A percentile compares a stretch with the other conserved stretches of the same genome.
These are phyloP conservation scores for Nothobranchius furzeri DNA, from an alignment of 2,113 vertebrate species.

Conservation along the genomic window DNA sequence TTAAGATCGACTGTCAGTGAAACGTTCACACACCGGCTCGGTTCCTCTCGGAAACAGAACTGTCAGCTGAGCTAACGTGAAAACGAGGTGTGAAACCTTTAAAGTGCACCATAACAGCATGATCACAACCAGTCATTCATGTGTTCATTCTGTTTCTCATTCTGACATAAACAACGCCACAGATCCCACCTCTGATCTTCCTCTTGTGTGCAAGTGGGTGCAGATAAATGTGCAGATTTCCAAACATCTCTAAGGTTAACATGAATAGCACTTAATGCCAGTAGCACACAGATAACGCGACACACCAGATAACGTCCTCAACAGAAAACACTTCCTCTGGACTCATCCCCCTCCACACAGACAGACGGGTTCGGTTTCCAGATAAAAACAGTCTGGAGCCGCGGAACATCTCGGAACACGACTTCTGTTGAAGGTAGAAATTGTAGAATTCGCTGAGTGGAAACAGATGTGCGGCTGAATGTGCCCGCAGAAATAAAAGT, in stretches of 20 bases:
- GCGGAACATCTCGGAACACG: too few relatives aligned
- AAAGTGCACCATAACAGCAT: constrained; percentile 47
- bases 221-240: constrained; percentile 35
- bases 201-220: constrained; percentile 33
- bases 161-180: neutral
- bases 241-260: neutral
- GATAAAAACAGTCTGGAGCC: too few relatives aligned
- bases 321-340: neutral
- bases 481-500: too few relatives aligned
- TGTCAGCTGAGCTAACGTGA: neutral
- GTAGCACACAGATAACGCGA: neutral
- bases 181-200: neutral
- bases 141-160: too few relatives aligned
- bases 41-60: too few relatives aligned
- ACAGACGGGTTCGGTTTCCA: neutral
- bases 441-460: too few relatives aligned
- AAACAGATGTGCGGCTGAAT: too few relatives aligned
- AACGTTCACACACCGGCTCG: too few relatives aligned
- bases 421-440: too few relatives aligned
- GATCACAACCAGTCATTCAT: constrained; percentile 2
- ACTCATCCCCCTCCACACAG: neutral
- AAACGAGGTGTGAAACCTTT: constrained; percentile 21
- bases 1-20: too few relatives aligned
- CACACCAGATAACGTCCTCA: too few relatives aligned
- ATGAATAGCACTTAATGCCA: neutral